Evolutionary conservation across 2,888 invertebrate genomes (phyloP), one percentile per base, ranked within the genome.

Genomic region (Coecobrya sp.): DNA sequence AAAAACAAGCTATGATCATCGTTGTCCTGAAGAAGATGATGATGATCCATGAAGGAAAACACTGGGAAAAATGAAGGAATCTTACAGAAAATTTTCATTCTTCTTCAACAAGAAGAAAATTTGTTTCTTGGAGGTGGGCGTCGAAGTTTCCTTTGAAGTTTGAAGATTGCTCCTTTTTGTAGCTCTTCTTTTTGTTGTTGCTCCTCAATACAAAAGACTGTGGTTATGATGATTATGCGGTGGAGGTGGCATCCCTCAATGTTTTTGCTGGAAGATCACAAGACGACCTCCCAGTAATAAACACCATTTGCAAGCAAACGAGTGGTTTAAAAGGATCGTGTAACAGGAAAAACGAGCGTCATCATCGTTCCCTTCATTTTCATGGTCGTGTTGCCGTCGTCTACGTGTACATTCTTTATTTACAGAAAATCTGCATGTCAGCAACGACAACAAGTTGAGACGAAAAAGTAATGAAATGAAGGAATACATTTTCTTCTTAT

Each of bases 301-400:
- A 86, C 73, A 86, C 55, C 73, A 86, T 86, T 86, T 86, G 86
- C 86, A 86, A 86, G 86, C 73, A 86, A 86, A 86, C 76, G 86
- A 86, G 86, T 86, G 76, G 73, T 86, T 86, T 86, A 76, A 73
- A 11, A 27, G 68, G 49, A 22, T 49, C 76, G 19, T 76, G 42
- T 45, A 76, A 49, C 42, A 49, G 49, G 45, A 22, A 76, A 76
- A 76, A 76, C 76, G 76, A 76, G 16, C 42, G 76, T 76, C 76
- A 76, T 76, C 76, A 76, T 49, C 45, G 19, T 76, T 73, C 42
- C 42, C 73, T 42, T 42, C 42, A 73, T 73, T 36, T 73, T 73
- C 73, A 73, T 73, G n/a, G 73, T 22, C 27, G 0, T 68, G 68
- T 22, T 22, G 22, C 25, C 22, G 10, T 76, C 22, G 4, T 13